Evolutionary conservation across 2,797 vertebrate genomes (phyloP).

Genomic region (Halcyon smyrnensis): DNA sequence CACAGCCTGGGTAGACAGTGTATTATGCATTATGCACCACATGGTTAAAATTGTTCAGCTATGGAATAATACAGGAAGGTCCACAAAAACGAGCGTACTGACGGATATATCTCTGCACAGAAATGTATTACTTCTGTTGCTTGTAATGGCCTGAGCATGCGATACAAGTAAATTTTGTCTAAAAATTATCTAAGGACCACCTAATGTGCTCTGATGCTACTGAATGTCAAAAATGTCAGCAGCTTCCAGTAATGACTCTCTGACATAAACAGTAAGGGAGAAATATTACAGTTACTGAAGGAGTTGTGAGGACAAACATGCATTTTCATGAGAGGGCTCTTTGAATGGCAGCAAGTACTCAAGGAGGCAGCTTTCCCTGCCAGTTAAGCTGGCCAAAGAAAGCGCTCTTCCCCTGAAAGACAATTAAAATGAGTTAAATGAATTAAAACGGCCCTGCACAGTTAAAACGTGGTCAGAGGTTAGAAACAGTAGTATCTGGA

Average conservation of each 20-base stretch:
- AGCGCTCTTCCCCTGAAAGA: constrained; percentile 65
- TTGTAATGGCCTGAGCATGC: constrained; percentile 87
- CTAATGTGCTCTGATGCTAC: constrained; percentile 88
- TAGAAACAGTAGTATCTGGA: constrained; percentile 73
- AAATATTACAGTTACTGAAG: constrained; percentile 90
- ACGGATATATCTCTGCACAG: constrained; percentile 13
- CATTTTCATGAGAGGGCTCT: constrained; percentile 89
- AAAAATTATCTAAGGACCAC: constrained; percentile 93
- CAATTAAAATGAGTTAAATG: constrained; percentile 82
- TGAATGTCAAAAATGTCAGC: constrained; percentile 91
- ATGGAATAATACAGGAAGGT: neutral
- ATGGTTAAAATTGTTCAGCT: constrained; percentile 4
- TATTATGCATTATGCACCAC: neutral
- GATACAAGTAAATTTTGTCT: constrained; percentile 83
- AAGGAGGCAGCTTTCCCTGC: constrained; percentile 86
- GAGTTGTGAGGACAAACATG: constrained; percentile 82
- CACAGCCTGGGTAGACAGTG: neutral
- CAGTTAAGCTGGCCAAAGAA: constrained; percentile 74
- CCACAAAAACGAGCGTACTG: neutral
- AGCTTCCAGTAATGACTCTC: constrained; percentile 89
- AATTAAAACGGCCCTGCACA: constrained; percentile 73
- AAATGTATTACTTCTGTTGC: constrained; percentile 80
- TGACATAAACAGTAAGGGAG: constrained; percentile 94
- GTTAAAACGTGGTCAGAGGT: constrained; percentile 75
- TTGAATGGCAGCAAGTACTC: constrained; percentile 85